Percentiles rank a stretch among this genome's conserved stretches.
Evolutionary conservation across 2,113 vertebrate species (phyloP).

Genomic region (Lates calcarifer): DNA sequence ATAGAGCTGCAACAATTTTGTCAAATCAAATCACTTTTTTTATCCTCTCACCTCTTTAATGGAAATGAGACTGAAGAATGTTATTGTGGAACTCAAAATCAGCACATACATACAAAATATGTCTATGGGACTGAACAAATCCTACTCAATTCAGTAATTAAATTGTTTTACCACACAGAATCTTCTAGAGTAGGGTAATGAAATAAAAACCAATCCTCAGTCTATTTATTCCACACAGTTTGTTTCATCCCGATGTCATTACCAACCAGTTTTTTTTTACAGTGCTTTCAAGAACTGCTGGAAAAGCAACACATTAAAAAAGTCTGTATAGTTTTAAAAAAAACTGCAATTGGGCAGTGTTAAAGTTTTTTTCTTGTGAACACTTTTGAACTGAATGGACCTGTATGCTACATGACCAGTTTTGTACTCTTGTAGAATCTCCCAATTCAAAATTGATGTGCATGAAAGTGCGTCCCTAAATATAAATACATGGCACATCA

Average conservation of each 20-base stretch:
- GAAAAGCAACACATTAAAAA: neutral
- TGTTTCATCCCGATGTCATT: slow-evolving; percentile 9
- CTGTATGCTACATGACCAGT: neutral
- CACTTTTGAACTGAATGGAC: neutral
- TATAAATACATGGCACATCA: neutral
- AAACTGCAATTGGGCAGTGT: neutral
- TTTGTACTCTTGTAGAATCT: neutral
- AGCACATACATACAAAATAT: slow-evolving; percentile 7
- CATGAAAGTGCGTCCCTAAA: neutral
- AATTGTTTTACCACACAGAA: neutral
- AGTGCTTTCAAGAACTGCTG: neutral
- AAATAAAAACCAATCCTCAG: slow-evolving; percentile 30
- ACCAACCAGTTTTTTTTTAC: neutral
- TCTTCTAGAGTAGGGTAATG: slow-evolving; percentile 20
- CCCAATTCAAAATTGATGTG: neutral
- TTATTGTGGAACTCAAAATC: neutral
- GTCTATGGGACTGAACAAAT: slow-evolving; percentile 16
- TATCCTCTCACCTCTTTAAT: slow-evolving; percentile 1
- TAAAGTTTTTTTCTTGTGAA: too few species aligned
- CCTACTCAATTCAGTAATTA: neutral
- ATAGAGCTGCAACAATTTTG: neutral
- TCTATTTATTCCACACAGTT: slow-evolving; percentile 15
- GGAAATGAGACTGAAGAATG: slow-evolving; percentile 1
- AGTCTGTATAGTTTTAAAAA: neutral
- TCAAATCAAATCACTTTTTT: neutral